Base-by-base conservation (phyloP, 2,113 vertebrate genomes). In the Hirundichthys speculiger region DNA sequence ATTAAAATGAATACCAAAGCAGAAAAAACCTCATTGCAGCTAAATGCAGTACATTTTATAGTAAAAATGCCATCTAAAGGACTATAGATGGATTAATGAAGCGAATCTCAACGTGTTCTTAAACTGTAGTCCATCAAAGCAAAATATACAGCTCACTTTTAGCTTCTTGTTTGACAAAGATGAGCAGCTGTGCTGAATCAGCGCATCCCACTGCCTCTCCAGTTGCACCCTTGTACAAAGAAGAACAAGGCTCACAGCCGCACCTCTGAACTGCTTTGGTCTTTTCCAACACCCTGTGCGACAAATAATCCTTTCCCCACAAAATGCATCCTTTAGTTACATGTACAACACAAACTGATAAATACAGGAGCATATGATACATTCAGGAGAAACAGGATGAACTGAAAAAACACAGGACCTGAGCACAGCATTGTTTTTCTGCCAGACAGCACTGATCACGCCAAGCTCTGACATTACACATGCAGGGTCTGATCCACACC, bases 1-100 rank as follows among this genome's bases (percentile, higher is more conserved):
- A 66, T 83, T 75, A 82, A 83, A 70, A 82, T 63, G 24, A 69
- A 80, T 61, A 66, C 16, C 16, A 21, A 46, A 48, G 20, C 9
- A 65, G 54, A 39, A 27, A 27, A 27, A 27, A 27, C 27, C 27
- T 27, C 27, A 27, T 8, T 27, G 27, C 27, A 27, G 27, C 8
- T 27, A 3, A 3, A 27, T 27, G 8, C 27, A 27, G 27, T 27
- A 27, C 27, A n/a, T 19, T 21, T 10, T 51, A 15, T 13, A 30
- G 55, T 64, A 54, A 1, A n/a, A 1, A 4, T 67, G 7, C 53
- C 14, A 42, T 57, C 40, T 73, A 67, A 53, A 14, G 22, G 30
- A 16, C 30, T 13, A 12, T 47, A 38, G n/a, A 19, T 38, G 2
- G 3, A 6, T 52, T 16, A 12, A 9, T 51, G 15, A 66, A 53